Evolutionary conservation across 2,888 invertebrate genomes (phyloP).

Genomic region (Heliothis peltigera): DNA sequence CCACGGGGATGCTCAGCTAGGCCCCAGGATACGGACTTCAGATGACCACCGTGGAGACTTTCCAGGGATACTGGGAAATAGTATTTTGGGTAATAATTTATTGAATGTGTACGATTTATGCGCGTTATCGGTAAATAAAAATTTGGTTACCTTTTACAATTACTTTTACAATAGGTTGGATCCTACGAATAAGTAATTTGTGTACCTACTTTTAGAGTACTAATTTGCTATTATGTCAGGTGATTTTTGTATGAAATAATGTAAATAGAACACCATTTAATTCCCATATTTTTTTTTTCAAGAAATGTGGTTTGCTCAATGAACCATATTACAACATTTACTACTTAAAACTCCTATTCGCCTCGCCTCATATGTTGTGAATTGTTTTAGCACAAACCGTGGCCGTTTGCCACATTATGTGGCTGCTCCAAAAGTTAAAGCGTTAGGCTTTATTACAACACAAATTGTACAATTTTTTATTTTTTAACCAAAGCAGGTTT

Average conservation of each 20-base stretch:
- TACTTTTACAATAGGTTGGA: no score
- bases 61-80: conserved; percentile 91
- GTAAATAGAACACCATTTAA: no score
- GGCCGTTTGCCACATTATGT: conserved; percentile 30
- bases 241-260: no score
- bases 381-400: conserved; percentile 33
- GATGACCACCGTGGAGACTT: conserved; percentile 89
- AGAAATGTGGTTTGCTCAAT: conserved; percentile 7
- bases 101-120: no score
- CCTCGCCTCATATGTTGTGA: conserved; percentile 32
- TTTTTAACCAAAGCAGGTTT: not conserved
- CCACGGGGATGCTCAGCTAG: conserved; percentile 89
- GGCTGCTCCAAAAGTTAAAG: conserved; percentile 19
- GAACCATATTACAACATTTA: conserved; percentile 12
- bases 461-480: conserved; percentile 33
- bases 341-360: conserved; percentile 29
- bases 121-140: no score
- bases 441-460: conserved; percentile 22
- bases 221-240: no score
- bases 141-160: no score
- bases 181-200: no score
- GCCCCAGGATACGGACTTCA: conserved; percentile 91
- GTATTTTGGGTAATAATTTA: not conserved
- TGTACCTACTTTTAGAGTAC: no score
- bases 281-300: no score